phyloP scores from a whole-genome alignment of 1,140 invertebrate species.

The Batillaria attramentaria region DNA sequence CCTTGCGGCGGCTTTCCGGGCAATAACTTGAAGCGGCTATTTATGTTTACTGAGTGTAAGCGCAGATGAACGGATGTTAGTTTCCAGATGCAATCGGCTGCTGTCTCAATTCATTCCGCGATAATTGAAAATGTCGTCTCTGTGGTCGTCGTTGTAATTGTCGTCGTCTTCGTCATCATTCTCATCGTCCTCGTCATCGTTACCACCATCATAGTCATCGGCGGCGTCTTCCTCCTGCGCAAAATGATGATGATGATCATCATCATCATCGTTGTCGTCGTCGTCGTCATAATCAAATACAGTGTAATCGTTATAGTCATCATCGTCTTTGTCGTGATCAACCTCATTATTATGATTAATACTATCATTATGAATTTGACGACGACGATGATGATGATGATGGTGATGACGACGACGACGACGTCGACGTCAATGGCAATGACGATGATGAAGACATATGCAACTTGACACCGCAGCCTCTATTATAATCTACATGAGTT shows the following conservation, averaged over 20 bases:
- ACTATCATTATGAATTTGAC: not conserved
- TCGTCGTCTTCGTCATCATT: too few species aligned
- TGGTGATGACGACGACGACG: conserved; percentile 8
- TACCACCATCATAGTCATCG: not conserved
- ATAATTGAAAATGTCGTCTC: too few species aligned
- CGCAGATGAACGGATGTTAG: too few species aligned
- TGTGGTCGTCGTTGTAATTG: too few species aligned
- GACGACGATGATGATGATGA: conserved; percentile 8
- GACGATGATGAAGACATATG: not conserved
- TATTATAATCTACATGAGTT: too few species aligned
- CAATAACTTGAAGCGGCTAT: too few species aligned
- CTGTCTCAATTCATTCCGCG: too few species aligned
- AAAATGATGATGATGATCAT: not conserved
- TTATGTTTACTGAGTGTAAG: too few species aligned
- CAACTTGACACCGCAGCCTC: too few species aligned
- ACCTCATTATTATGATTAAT: not conserved
- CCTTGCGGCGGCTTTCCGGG: too few species aligned
- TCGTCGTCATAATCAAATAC: not conserved
- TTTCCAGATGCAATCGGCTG: too few species aligned
- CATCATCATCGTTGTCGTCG: not conserved
- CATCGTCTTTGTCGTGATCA: not conserved
- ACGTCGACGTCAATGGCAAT: not conserved
- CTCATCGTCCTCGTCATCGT: not conserved
- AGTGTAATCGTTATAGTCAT: not conserved
- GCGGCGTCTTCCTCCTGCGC: not conserved